Conservation (phyloP, 2,888 invertebrate genomes). For the Litoditis marina region DNA sequence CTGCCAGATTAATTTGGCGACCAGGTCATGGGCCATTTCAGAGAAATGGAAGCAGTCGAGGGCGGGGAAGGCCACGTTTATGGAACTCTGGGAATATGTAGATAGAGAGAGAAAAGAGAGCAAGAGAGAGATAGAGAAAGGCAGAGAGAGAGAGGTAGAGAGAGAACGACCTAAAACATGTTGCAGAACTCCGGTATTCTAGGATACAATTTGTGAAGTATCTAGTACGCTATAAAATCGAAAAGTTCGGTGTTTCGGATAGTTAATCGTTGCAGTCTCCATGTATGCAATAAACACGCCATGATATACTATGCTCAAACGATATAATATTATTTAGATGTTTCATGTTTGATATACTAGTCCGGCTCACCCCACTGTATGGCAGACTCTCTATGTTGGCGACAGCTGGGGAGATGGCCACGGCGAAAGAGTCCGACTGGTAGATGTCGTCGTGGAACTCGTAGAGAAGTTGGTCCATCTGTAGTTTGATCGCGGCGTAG, state of each 20-base stretch:
- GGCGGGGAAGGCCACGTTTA: conserved; percentile 37
- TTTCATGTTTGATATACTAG: background rate
- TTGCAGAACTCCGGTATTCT: background rate
- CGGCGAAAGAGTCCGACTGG: conserved; percentile 18
- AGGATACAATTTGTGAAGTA: too few species aligned
- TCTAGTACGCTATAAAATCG: too few species aligned
- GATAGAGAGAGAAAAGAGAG: background rate
- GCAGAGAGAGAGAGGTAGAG: too few species aligned
- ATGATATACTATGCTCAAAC: too few species aligned
- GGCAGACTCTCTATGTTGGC: conserved; percentile 27
- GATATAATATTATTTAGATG: too few species aligned
- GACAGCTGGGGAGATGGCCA: conserved; percentile 26
- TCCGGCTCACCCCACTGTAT: conserved; percentile 13
- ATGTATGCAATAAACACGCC: too few species aligned
- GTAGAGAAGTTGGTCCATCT: conserved; percentile 15
- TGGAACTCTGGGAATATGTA: conserved; percentile 22
- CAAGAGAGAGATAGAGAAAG: background rate
- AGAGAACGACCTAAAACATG: too few species aligned
- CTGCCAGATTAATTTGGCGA: conserved; percentile 41
- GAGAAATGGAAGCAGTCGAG: conserved; percentile 46
- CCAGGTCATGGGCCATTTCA: conserved; percentile 33
- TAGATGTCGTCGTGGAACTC: conserved; percentile 11
- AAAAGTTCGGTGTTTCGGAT: too few species aligned
- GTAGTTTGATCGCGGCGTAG: conserved; percentile 13
- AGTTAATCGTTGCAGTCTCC: too few species aligned